These are phyloP conservation scores for Diachasmimorpha longicaudata DNA, from an alignment of 1,140 invertebrate genomes.

Conservation along the genomic window DNA sequence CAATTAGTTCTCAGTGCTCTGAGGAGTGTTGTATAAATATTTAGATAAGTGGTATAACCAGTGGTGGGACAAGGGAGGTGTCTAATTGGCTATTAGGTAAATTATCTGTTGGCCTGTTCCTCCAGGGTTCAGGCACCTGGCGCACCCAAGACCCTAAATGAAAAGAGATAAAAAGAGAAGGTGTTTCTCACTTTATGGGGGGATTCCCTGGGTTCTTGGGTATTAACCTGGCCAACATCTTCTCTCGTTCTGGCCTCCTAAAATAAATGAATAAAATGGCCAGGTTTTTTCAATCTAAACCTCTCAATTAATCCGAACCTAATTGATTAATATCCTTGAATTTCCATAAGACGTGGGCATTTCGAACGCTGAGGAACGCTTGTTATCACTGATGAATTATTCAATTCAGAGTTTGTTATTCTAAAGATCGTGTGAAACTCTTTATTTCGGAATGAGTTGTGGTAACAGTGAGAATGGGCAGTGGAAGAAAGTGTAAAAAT, in stretches of 20 bases:
- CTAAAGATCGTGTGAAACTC: not conserved
- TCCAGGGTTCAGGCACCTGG: slow-evolving; percentile 24
- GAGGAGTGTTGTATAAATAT: slow-evolving; percentile 28
- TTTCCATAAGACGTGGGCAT: not conserved
- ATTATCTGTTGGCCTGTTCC: slow-evolving; percentile 28
- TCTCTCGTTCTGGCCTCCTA: not conserved
- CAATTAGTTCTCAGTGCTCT: slow-evolving; percentile 26
- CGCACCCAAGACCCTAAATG: slow-evolving; percentile 10
- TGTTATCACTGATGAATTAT: not conserved
- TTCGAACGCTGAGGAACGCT: not conserved
- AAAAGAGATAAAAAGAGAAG: not conserved
- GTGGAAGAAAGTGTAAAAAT: too few relatives aligned
- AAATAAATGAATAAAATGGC: not conserved
- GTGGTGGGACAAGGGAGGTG: slow-evolving; percentile 19
- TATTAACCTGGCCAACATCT: not conserved
- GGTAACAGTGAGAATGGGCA: not conserved
- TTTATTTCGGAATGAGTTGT: not conserved
- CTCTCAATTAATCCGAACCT: not conserved
- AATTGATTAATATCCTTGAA: not conserved
- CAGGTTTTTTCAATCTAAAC: not conserved
- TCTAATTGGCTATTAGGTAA: slow-evolving; percentile 34
- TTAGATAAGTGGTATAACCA: slow-evolving; percentile 26
- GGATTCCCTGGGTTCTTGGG: not conserved
- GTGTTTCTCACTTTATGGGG: not conserved
- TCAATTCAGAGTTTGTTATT: not conserved